These are phyloP conservation scores for Athalia rosae DNA, from an alignment of 2,888 invertebrate species.

Conservation along the genomic window DNA sequence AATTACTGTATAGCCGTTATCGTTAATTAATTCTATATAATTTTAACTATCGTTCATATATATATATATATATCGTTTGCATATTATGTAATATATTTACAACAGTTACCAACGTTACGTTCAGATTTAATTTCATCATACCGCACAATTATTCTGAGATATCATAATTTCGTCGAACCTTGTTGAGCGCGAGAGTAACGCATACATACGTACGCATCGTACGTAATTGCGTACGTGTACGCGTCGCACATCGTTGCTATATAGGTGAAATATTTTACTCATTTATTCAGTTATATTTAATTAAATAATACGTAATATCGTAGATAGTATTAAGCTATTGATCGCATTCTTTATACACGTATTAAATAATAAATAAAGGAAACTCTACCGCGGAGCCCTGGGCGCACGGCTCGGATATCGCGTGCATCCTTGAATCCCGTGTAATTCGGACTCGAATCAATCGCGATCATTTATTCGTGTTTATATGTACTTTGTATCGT, in stretches of 20 bases:
- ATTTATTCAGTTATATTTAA: background rate
- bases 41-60: background rate
- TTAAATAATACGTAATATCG: constrained; percentile 2
- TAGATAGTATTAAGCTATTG: background rate
- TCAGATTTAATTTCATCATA: background rate
- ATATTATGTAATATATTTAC: too few species aligned
- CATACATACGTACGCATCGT: background rate
- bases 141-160: background rate
- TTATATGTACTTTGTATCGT: background rate
- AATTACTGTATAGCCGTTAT: constrained; percentile 31
- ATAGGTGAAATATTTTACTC: too few species aligned
- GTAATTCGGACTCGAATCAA: too few species aligned
- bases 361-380: background rate
- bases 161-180: background rate
- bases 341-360: background rate
- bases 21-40: background rate
- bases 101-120: background rate
- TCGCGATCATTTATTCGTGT: background rate
- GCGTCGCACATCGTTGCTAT: background rate
- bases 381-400: too few species aligned
- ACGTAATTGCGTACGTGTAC: background rate
- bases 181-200: background rate
- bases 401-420: too few species aligned
- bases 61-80: background rate
- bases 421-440: too few species aligned